Conservation (phyloP, 2,797 vertebrate species). For the Notolabrus celidotus region DNA sequence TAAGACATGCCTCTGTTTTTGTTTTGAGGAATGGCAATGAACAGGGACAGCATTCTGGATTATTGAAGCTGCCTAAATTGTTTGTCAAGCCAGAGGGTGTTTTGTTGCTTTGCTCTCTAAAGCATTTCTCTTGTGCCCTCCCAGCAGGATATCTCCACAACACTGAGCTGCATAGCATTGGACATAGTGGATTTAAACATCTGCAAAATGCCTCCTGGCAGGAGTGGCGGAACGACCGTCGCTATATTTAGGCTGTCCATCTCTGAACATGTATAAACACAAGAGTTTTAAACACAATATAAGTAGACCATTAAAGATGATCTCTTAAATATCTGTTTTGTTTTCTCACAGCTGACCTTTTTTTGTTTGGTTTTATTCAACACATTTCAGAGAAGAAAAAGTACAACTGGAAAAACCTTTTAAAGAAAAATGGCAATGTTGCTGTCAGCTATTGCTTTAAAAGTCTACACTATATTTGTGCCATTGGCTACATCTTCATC, state of each 20-base stretch:
- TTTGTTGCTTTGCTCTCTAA: slow-evolving; percentile 49
- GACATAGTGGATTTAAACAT: slow-evolving; percentile 33
- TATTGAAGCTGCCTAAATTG: slow-evolving; percentile 57
- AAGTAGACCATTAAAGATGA: neutral
- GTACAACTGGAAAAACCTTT: neutral
- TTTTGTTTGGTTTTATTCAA: no score
- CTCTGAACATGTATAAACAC: slow-evolving; percentile 15
- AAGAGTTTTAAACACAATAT: slow-evolving; percentile 3
- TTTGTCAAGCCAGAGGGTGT: slow-evolving; percentile 55
- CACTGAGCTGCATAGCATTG: slow-evolving; percentile 33
- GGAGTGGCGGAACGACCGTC: neutral
- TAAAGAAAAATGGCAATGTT: slow-evolving; percentile 7
- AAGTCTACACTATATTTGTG: slow-evolving; percentile 37
- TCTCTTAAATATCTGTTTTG: neutral
- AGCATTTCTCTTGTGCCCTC: slow-evolving; percentile 51
- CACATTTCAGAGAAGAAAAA: neutral
- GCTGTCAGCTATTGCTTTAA: slow-evolving; percentile 6
- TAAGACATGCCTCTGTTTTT: slow-evolving; percentile 51
- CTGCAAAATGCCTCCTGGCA: slow-evolving; percentile 32
- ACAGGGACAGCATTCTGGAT: slow-evolving; percentile 38
- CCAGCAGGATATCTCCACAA: slow-evolving; percentile 42
- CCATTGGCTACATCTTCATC: slow-evolving; percentile 29
- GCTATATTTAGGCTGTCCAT: slow-evolving; percentile 3
- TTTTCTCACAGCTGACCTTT: neutral
- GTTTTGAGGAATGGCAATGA: slow-evolving; percentile 51